Evolutionary conservation across 2,888 invertebrate genomes (phyloP).

Genomic region (Chalcis sispes): DNA sequence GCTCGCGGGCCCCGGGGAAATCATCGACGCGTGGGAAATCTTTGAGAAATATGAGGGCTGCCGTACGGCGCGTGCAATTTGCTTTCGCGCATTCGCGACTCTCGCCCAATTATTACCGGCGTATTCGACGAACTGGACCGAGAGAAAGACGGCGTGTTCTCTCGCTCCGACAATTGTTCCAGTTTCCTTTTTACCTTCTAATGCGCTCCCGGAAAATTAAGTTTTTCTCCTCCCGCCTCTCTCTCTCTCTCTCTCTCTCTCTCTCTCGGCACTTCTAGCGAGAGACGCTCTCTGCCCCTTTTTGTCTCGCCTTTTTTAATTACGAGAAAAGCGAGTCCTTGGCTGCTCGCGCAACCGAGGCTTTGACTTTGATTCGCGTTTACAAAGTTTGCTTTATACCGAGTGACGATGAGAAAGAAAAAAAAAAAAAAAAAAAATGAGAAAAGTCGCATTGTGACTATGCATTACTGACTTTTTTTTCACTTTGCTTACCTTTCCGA

Average conservation of each 20-base stretch:
- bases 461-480: background rate
- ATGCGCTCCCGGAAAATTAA: slow-evolving; percentile 4
- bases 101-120: slow-evolving; percentile 24
- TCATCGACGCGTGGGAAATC: slow-evolving; percentile 59
- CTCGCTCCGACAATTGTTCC: background rate
- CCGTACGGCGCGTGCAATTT: slow-evolving; percentile 14
- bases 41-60: slow-evolving; percentile 46
- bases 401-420: background rate
- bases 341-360: background rate
- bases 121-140: slow-evolving; percentile 9
- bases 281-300: too few relatives aligned
- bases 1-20: slow-evolving; percentile 55
- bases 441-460: background rate
- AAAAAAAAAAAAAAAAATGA: too few relatives aligned
- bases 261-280: background rate
- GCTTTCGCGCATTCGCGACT: slow-evolving; percentile 29
- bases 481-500: too few relatives aligned
- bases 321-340: slow-evolving; percentile 28
- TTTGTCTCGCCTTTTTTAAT: slow-evolving; percentile 31
- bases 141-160: background rate
- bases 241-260: background rate
- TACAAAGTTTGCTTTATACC: slow-evolving; percentile 15
- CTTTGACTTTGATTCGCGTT: slow-evolving; percentile 34
- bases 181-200: slow-evolving; percentile 6
- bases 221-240: background rate